Evolutionary conservation across 64 coral and sea anemone species (phyloP).

Genomic region (Dendrophyllia cribrosa): DNA sequence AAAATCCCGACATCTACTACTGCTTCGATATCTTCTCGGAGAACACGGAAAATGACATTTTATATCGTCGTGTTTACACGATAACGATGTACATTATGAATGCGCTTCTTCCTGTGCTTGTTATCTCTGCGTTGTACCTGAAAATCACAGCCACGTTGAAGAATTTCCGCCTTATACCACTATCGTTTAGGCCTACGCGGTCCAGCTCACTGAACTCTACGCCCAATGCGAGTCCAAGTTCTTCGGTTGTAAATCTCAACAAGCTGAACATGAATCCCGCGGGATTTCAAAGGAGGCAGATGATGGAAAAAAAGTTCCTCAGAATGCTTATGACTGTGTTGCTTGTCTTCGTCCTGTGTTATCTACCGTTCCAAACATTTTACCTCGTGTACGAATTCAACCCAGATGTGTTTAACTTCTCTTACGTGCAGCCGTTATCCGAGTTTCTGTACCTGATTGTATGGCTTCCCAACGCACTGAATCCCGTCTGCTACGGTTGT

Average conservation of each 20-base stretch:
- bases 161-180: slow-evolving; percentile 52
- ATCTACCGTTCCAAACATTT: slow-evolving; percentile 81
- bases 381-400: slow-evolving; percentile 65
- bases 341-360: slow-evolving; percentile 82
- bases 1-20: neutral
- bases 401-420: neutral
- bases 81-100: slow-evolving; percentile 77
- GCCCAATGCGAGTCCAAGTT: slow-evolving; percentile 2
- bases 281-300: slow-evolving; percentile 49
- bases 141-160: slow-evolving; percentile 76
- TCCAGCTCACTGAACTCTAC: slow-evolving; percentile 14
- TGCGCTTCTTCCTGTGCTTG: slow-evolving; percentile 63
- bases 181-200: slow-evolving; percentile 23
- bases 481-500: slow-evolving; percentile 84
- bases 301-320: slow-evolving; percentile 82
- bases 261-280: slow-evolving; percentile 66
- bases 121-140: slow-evolving; percentile 70
- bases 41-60: slow-evolving; percentile 19
- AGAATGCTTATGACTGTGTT: slow-evolving; percentile 79
- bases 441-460: slow-evolving; percentile 74
- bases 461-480: slow-evolving; percentile 85
- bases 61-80: slow-evolving; percentile 54
- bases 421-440: slow-evolving; percentile 52
- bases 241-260: slow-evolving; percentile 4
- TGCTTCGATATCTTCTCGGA: slow-evolving; percentile 68